These are phyloP conservation scores for Stegastes partitus DNA, from an alignment of 2,113 vertebrate species.

Conservation along the genomic window DNA sequence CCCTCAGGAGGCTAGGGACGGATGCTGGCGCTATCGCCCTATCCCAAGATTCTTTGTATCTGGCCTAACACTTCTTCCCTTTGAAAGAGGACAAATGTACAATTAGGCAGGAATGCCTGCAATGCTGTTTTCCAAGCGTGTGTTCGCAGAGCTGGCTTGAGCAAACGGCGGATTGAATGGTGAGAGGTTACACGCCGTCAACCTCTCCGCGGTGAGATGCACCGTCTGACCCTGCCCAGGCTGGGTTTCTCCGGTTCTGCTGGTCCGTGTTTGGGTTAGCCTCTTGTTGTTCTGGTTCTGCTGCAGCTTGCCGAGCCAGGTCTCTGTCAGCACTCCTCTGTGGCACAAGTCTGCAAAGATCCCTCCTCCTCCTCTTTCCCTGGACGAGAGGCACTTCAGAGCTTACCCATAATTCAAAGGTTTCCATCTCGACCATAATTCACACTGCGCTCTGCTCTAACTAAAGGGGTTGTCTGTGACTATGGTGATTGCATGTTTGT, in stretches of 20 bases:
- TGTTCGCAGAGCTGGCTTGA: constrained; percentile 60
- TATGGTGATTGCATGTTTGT: constrained; percentile 83
- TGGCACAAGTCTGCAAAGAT: constrained; percentile 66
- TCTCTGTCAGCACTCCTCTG: constrained; percentile 69
- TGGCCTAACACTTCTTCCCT: constrained; percentile 84
- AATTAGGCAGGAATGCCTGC: constrained; percentile 87
- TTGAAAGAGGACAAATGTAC: constrained; percentile 87
- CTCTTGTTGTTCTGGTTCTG: constrained; percentile 78
- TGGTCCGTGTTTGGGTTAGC: constrained; percentile 73
- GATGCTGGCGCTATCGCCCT: constrained; percentile 85
- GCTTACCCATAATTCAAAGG: constrained; percentile 83
- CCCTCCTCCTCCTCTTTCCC: constrained; percentile 68
- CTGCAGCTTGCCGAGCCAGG: constrained; percentile 65
- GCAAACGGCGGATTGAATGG: constrained; percentile 48
- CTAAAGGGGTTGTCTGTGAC: constrained; percentile 82
- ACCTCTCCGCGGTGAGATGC: constrained; percentile 68
- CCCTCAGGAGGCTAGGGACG: constrained; percentile 84
- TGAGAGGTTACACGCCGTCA: constrained; percentile 59
- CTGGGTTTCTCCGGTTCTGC: constrained; percentile 65
- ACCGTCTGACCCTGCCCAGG: constrained; percentile 64
- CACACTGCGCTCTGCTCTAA: constrained; percentile 77
- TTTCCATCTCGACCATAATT: constrained; percentile 83
- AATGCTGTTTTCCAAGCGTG: constrained; percentile 78
- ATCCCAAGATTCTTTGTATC: constrained; percentile 84
- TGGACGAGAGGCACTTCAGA: constrained; percentile 74